Evolutionary conservation across 2,113 vertebrate genomes (phyloP).

Genomic region (Chlorodrepanis virens): DNA sequence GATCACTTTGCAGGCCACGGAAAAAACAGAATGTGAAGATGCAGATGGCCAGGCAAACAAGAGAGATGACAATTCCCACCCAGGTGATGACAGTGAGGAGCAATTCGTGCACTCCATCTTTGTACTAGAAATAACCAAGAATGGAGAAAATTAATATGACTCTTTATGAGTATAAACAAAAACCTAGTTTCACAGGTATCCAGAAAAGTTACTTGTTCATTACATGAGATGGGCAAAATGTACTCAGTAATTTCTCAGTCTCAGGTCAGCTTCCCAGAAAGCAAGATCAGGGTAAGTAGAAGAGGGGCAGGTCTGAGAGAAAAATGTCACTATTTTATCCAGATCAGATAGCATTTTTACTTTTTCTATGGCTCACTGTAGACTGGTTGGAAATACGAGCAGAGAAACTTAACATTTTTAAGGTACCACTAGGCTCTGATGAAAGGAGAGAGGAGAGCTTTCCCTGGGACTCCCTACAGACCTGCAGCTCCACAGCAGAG

Average conservation of each 20-base stretch:
- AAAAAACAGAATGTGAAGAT: conserved; percentile 99
- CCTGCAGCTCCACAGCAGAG: neutral
- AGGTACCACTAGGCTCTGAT: neutral
- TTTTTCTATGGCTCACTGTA: neutral
- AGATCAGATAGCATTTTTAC: neutral
- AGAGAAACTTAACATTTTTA: neutral
- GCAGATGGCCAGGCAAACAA: conserved; percentile 94
- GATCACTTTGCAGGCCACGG: conserved; percentile 96
- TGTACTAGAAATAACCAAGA: conserved; percentile 77
- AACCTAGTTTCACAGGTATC: conserved; percentile 17
- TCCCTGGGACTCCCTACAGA: neutral
- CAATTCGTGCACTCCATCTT: conserved; percentile 83
- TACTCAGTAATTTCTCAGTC: conserved; percentile 2
- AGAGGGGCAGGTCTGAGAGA: neutral
- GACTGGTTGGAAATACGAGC: neutral
- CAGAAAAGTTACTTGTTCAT: conserved; percentile 33
- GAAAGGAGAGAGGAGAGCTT: neutral
- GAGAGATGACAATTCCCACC: conserved; percentile 94
- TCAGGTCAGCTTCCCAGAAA: conserved; percentile 9
- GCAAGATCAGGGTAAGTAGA: neutral
- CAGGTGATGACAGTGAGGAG: conserved; percentile 94
- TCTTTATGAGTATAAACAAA: conserved; percentile 30
- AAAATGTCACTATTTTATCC: neutral
- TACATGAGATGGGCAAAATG: conserved; percentile 27
- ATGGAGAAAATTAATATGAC: conserved; percentile 57